Evolutionary conservation across 23 tunicate species (phyloP).

Genomic region (Styela plicata): DNA sequence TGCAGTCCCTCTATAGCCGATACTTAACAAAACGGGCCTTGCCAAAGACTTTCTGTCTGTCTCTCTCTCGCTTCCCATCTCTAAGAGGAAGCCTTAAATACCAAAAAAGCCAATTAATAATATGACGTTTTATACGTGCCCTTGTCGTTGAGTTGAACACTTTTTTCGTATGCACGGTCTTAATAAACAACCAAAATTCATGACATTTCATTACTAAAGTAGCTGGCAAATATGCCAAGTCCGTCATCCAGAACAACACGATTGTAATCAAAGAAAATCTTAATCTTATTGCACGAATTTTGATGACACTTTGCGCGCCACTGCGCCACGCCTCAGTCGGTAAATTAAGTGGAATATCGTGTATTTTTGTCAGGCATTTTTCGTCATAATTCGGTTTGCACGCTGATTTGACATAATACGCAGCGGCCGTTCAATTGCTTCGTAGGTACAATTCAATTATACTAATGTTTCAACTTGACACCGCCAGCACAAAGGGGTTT

Average conservation of each 20-base stretch:
- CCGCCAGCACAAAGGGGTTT: conserved; percentile 12
- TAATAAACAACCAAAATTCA: too few relatives aligned
- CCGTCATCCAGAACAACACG: not conserved
- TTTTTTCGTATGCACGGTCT: too few relatives aligned
- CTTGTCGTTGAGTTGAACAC: too few relatives aligned
- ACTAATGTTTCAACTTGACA: conserved; percentile 21
- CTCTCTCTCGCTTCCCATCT: too few relatives aligned
- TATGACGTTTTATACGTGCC: too few relatives aligned
- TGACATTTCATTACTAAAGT: not conserved
- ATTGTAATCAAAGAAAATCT: not conserved
- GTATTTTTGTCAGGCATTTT: conserved; percentile 22
- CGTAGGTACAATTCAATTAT: conserved; percentile 6
- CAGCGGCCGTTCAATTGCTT: conserved; percentile 1
- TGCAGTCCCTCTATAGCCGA: too few relatives aligned
- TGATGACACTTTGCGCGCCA: not conserved
- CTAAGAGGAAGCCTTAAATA: too few relatives aligned
- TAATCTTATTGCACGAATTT: not conserved
- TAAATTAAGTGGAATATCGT: conserved; percentile 24
- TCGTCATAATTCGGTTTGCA: conserved; percentile 22
- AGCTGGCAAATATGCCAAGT: not conserved
- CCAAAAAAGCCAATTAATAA: too few relatives aligned
- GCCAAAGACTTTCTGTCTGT: too few relatives aligned
- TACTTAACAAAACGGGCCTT: too few relatives aligned
- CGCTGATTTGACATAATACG: conserved; percentile 25
- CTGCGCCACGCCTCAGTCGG: not conserved